phyloP scores from a whole-genome alignment of 2,113 vertebrate genomes.

The Ctenodactylus gundi region DNA sequence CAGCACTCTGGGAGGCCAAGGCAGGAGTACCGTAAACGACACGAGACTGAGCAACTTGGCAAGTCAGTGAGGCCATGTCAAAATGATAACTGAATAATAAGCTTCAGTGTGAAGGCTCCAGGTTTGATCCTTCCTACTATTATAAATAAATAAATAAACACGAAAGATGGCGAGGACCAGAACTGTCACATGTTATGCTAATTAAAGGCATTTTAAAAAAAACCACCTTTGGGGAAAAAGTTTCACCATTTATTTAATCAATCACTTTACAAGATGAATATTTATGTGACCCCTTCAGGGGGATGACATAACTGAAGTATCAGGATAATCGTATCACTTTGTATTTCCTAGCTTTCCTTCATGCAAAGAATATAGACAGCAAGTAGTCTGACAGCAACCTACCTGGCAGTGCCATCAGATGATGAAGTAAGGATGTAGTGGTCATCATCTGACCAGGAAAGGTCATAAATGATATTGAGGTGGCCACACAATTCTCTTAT shows the following conservation, averaged over 20 bases:
- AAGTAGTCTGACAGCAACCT: conserved; percentile 59
- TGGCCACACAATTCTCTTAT: conserved; percentile 94
- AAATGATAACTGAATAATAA: too few relatives aligned
- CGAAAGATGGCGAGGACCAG: background rate
- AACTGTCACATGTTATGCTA: background rate
- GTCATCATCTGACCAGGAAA: conserved; percentile 96
- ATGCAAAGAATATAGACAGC: background rate
- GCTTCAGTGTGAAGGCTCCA: too few relatives aligned
- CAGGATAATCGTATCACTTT: background rate
- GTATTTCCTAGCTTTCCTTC: background rate
- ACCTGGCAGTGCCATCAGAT: conserved; percentile 97
- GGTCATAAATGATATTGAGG: conserved; percentile 96
- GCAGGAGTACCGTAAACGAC: too few relatives aligned
- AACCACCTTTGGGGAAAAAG: background rate
- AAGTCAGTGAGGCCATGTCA: too few relatives aligned
- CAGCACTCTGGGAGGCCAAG: too few relatives aligned
- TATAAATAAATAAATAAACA: too few relatives aligned
- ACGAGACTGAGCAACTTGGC: too few relatives aligned
- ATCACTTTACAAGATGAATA: background rate
- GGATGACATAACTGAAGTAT: background rate
- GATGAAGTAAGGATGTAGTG: conserved; percentile 92
- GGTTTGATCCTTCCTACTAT: too few relatives aligned
- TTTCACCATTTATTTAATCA: background rate
- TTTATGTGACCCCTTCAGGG: background rate
- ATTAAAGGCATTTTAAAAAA: background rate